These are phyloP conservation scores for Frankliniella intonsa DNA, from an alignment of 2,888 invertebrate genomes.

Conservation along the genomic window DNA sequence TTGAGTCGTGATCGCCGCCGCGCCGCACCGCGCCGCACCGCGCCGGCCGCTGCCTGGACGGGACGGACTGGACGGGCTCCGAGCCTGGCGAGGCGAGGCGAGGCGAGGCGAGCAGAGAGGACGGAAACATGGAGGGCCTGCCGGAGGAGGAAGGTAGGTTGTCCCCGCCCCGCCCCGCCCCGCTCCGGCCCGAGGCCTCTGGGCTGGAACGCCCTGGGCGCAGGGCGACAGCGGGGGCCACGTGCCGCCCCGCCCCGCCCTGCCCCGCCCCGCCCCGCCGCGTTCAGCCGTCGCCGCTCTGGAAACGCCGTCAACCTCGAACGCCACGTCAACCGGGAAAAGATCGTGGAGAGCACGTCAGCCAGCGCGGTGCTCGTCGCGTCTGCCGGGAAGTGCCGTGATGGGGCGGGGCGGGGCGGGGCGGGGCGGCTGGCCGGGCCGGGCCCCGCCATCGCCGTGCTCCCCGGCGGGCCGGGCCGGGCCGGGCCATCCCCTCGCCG, in stretches of 20 bases:
- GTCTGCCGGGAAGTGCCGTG: too few relatives aligned
- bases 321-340: neutral
- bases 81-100: neutral
- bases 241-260: neutral
- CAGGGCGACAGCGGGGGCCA: too few relatives aligned
- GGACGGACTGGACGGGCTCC: neutral
- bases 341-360: too few relatives aligned
- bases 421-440: too few relatives aligned
- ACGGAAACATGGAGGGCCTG: neutral
- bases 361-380: too few relatives aligned
- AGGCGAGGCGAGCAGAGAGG: too few relatives aligned
- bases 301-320: neutral
- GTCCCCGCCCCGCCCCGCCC: neutral
- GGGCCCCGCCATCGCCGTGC: too few relatives aligned
- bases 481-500: neutral
- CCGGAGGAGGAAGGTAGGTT: conserved; percentile 15
- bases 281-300: neutral
- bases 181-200: neutral
- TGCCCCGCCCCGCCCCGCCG: neutral
- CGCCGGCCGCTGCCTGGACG: too few relatives aligned
- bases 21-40: neutral
- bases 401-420: too few relatives aligned
- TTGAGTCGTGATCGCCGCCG: conserved; percentile 19
- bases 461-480: neutral
- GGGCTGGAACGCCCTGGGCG: neutral